Base-by-base conservation (phyloP, 2,888 invertebrate genomes). In the Autographa gamma region DNA sequence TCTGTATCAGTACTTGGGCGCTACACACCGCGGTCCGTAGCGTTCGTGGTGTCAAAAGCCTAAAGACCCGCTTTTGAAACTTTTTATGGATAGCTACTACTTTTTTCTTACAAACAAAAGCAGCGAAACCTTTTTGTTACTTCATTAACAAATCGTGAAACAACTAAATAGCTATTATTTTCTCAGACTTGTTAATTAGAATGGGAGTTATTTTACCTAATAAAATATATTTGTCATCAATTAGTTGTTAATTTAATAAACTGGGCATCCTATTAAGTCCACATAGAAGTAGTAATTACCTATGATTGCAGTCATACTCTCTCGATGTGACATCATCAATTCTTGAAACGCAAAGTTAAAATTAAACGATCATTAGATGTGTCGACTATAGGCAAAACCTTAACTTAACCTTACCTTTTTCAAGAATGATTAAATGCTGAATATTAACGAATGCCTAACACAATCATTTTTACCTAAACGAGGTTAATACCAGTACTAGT, bases 11-110 rank as follows among this genome's bases (percentile, higher is more conserved):
- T n/a, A n/a, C n/a, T n/a, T n/a, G n/a, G n/a, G n/a, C n/a, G n/a
- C n/a, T n/a, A n/a, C n/a, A n/a, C n/a, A n/a, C n/a, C n/a, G n/a
- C n/a, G n/a, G n/a, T 32, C 32, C 7, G 32, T 32, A 32, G 32
- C 32, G 32, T 32, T 32, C 32, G 32, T 32, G 32, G 32, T 32
- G 32, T 32, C 32, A 32, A 32, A 32, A 32, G 32, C 32, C 32
- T 32, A 32, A 32, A 32, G 32, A 32, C 32, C 32, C 32, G n/a
- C n/a, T n/a, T n/a, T 80, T 83, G 9, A 48, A 66, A 31, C 38
- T 19, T 63, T 65, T 71, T 68, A 34, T 66, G 31, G 52, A 60
- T 56, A 61, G 19, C 25, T 16, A 25, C 31, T 58, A 58, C 32
- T 31, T 59, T 32, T n/a, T 32, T 14, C 6, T 16, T 31, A 25